These are phyloP conservation scores for Triops longicaudatus DNA, from an alignment of 1,140 invertebrate species.

Conservation along the genomic window DNA sequence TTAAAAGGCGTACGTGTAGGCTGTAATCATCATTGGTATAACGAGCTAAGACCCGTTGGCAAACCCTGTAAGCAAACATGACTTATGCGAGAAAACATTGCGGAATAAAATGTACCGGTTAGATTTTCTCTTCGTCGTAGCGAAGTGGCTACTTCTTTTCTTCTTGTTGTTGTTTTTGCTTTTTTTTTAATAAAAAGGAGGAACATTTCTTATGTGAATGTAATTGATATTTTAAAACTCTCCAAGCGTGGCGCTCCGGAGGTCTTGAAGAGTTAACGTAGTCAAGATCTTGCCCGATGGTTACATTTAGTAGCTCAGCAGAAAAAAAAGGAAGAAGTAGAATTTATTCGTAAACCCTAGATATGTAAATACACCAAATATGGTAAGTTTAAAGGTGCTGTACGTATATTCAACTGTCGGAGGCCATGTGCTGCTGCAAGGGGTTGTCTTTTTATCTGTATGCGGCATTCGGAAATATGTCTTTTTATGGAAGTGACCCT, in stretches of 20 bases:
- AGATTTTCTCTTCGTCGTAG: too few relatives aligned
- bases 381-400: not conserved
- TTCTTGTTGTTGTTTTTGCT: not conserved
- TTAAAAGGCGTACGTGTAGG: not conserved
- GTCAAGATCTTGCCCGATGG: conserved; percentile 10
- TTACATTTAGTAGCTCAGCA: not conserved
- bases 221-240: conserved; percentile 2
- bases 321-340: not conserved
- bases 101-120: not conserved
- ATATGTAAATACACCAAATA: conserved; percentile 9
- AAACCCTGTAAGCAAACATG: not conserved
- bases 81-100: not conserved
- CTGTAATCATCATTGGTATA: conserved; percentile 8
- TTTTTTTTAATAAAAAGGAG: not conserved
- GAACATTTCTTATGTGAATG: not conserved
- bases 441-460: conserved; percentile 7
- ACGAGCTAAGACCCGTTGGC: not conserved
- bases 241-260: not conserved
- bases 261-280: not conserved
- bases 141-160: not conserved
- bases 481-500: conserved; percentile 11
- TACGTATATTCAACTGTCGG: conserved; percentile 7
- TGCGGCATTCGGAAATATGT: not conserved
- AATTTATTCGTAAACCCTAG: not conserved
- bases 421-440: conserved; percentile 10